Evolutionary conservation across 2,113 vertebrate genomes (phyloP).

Genomic region (Chamaea fasciata): DNA sequence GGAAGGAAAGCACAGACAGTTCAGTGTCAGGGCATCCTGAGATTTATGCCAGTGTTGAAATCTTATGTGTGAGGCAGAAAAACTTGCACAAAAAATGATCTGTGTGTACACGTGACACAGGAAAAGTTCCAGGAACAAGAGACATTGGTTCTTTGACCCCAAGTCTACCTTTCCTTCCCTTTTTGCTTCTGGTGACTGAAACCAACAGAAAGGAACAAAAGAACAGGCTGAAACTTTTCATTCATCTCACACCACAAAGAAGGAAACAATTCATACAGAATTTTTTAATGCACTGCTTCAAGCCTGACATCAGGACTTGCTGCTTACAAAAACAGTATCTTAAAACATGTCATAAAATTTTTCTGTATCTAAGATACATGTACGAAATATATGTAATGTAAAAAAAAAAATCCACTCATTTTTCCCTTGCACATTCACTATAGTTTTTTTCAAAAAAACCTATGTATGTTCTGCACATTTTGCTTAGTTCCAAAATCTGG

Average conservation of each 20-base stretch:
- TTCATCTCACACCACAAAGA: neutral
- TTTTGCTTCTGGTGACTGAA: neutral
- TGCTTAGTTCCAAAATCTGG: neutral
- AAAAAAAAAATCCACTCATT: neutral
- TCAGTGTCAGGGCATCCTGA: neutral
- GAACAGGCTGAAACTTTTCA: neutral
- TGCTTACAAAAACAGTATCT: neutral
- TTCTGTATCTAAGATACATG: neutral
- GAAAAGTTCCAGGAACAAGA: neutral
- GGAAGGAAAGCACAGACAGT: neutral
- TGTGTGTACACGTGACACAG: fast-evolving
- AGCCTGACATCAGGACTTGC: neutral
- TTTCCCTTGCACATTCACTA: neutral
- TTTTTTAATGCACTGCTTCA: neutral
- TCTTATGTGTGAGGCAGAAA: neutral
- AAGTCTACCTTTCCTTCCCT: neutral
- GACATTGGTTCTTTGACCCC: neutral
- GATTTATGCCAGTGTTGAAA: neutral
- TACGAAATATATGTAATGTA: neutral
- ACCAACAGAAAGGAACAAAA: neutral
- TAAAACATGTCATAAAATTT: neutral
- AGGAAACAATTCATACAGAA: neutral
- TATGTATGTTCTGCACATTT: neutral
- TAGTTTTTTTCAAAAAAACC: neutral
- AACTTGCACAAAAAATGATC: neutral